Conservation (phyloP, 2,797 vertebrate species). For the Gobio occitaniae region DNA sequence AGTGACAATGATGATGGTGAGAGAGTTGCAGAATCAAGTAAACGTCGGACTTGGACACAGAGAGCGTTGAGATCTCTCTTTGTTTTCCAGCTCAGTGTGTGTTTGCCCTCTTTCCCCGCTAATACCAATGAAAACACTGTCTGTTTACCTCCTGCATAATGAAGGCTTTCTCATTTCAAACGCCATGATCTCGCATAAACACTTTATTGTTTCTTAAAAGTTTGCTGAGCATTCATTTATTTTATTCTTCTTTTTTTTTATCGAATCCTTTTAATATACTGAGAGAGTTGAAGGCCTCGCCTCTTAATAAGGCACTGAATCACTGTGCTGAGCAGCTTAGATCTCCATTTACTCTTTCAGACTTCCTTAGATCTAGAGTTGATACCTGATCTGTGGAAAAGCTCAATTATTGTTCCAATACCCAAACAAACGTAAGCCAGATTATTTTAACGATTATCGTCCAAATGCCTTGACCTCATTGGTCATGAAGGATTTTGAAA, state of each 20-base stretch:
- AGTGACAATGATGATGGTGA: conserved; percentile 33
- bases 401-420: too few species aligned
- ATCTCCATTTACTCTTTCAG: too few species aligned
- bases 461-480: too few species aligned
- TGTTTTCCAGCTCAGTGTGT: conserved; percentile 29
- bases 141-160: conserved; percentile 32
- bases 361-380: too few species aligned
- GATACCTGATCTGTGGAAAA: too few species aligned
- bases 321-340: too few species aligned
- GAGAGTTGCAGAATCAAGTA: conserved; percentile 23
- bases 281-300: too few species aligned
- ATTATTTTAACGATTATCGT: too few species aligned
- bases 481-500: too few species aligned
- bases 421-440: too few species aligned
- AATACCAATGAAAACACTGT: conserved; percentile 35
- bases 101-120: conserved; percentile 28
- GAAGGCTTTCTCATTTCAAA: conserved; percentile 23
- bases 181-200: conserved; percentile 13
- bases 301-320: background rate
- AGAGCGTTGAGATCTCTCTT: conserved; percentile 31
- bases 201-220: conserved; percentile 33
- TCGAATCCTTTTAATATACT: background rate
- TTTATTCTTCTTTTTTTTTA: background rate
- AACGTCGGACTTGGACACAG: background rate
- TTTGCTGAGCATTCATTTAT: conserved; percentile 5